Evolutionary conservation across 1,140 invertebrate genomes (phyloP).

Genomic region (Dreissena polymorpha): DNA sequence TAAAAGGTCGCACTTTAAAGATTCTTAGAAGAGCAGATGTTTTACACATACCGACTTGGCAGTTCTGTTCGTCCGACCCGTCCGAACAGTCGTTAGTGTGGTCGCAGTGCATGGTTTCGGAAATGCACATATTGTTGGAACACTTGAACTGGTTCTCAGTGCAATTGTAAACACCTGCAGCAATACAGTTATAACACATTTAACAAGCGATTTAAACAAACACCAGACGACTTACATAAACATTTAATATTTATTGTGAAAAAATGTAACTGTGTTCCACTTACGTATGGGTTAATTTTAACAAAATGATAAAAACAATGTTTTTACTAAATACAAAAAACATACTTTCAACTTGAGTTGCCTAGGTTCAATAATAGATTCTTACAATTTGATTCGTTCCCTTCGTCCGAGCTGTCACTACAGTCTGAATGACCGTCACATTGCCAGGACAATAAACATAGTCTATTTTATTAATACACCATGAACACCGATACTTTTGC

Average conservation of each 20-base stretch:
- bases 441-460: constrained; percentile 91
- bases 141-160: constrained; percentile 53
- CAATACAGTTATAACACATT: neutral
- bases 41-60: constrained; percentile 30
- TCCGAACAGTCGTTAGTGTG: constrained; percentile 96
- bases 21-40: no score
- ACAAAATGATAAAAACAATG: no score
- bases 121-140: constrained; percentile 90
- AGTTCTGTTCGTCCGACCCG: constrained; percentile 83
- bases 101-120: constrained; percentile 96
- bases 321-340: neutral
- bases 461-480: no score
- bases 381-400: neutral
- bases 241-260: neutral
- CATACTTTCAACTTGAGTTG: neutral
- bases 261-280: no score
- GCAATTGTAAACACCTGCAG: constrained; percentile 60
- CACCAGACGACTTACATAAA: neutral
- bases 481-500: no score
- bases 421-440: constrained; percentile 80
- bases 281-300: no score
- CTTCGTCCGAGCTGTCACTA: constrained; percentile 83
- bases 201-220: no score
- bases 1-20: no score
- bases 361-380: neutral